phyloP scores from a whole-genome alignment of 1,140 invertebrate species.

The Marisa cornuarietis region DNA sequence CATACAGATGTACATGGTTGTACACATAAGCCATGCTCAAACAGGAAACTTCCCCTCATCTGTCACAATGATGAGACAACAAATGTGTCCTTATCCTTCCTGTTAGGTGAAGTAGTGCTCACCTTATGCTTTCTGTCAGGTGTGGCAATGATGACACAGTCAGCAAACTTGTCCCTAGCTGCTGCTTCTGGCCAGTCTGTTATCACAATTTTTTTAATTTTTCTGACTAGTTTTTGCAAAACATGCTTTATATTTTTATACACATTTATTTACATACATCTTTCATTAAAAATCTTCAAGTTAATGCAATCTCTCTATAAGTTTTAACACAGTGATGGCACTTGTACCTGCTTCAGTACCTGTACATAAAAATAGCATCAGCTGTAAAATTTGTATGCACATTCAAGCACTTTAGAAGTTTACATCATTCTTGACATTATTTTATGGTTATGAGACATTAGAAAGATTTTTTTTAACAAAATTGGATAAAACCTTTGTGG shows the following conservation, averaged over 20 bases:
- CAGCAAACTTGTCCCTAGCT: slow-evolving; percentile 62
- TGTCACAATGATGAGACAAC: neutral
- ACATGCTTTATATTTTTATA: neutral
- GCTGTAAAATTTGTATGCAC: neutral
- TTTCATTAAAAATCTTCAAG: neutral
- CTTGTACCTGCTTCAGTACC: neutral
- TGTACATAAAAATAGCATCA: neutral
- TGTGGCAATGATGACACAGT: slow-evolving; percentile 67
- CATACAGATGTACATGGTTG: too few relatives aligned
- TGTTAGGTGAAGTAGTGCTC: neutral
- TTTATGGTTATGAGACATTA: too few relatives aligned
- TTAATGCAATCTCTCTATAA: neutral
- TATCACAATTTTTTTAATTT: slow-evolving; percentile 11
- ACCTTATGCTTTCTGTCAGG: slow-evolving; percentile 65
- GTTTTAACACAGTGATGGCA: neutral
- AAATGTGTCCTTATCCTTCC: neutral
- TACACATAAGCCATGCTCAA: too few relatives aligned
- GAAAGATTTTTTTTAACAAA: too few relatives aligned
- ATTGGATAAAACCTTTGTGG: too few relatives aligned
- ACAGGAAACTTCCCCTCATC: too few relatives aligned
- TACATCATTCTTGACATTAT: too few relatives aligned
- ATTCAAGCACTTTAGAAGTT: neutral
- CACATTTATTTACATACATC: neutral
- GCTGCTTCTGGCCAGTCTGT: slow-evolving; percentile 57
- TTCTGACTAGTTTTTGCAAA: neutral